Base-by-base conservation (phyloP, 2,113 vertebrate species). In the Calonectris borealis region DNA sequence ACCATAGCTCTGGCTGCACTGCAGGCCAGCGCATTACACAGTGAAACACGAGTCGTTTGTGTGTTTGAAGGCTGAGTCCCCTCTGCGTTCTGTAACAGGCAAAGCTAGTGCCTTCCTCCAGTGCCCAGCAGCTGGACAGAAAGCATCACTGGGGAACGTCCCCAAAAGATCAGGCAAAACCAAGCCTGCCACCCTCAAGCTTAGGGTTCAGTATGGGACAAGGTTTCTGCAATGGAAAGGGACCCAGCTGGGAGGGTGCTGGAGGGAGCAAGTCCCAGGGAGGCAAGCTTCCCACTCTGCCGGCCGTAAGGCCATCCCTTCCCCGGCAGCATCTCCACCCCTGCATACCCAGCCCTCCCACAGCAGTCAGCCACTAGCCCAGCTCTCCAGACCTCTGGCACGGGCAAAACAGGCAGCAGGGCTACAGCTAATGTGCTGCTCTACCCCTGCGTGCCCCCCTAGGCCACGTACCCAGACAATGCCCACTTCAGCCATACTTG, bases 231-330 rank as follows among this genome's bases (percentile, higher is more conserved):
- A 29, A 25, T 6, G 29, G 14, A 52, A 60, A 46, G 34, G 49
- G 49, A 64, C 36, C 16, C 36, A n/a, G 24, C 14, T 48, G 44
- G 36, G 51, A 64, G 36, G 29, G 44, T 58, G 20, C 49, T 52
- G 36, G 36, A 82, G 29, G 34, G 17, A 76, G 9, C 18, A 10
- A 75, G 36, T 19, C 27, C 32, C 7, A 27, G 55, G 20, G 42
- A 70, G 6, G 34, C n/a, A n/a, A 57, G 25, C 26, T 52, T 65
- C 17, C 38, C 24, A 10, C 20, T 70, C 49, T 1, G 2, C 34
- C n/a, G 27, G 44, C 49, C 0, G 0, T 10, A 70, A 49, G 5
- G 40, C 24, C 4, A 4, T 64, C 13, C 19, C 19, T 70, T 69
- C 34, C 15, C 7, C 10, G 3, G 42, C 49, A 58, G 57, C 46